Base-by-base conservation (phyloP, 2,113 vertebrate genomes). In the Peromyscus polionotus region DNA sequence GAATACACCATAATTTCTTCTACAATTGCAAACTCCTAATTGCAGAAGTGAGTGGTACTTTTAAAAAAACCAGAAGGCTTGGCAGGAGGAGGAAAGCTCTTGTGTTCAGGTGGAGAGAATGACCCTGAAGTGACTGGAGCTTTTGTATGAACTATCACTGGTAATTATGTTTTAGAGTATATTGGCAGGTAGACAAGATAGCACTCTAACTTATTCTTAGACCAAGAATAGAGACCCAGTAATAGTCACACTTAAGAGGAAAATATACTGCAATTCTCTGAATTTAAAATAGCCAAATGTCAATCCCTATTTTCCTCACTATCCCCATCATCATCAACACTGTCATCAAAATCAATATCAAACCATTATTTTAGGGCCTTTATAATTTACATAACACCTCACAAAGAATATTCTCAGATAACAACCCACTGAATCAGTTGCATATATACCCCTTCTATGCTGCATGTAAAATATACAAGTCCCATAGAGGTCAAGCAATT, bases 311-410 rank as follows among this genome's bases (percentile, higher is more conserved):
- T 91, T 96, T 88, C 85, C 36, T 70, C 48, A 67, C 48, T 81
- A 3, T 57, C 68, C 54, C 73, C n/a, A 36, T 70, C 61, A 77
- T 68, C 76, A 61, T 59, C 11, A 31, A 26, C 7, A 57, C 28
- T 68, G 42, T 68, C 24, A 68, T 87, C 42, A 51, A 24, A 17
- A 70, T 88, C 75, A 61, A 67, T 24, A 51, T 90, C 33, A 72
- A 81, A 77, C 36, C 61, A 95, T 48, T 77, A 94, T 81, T 95
- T 95, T 76, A 77, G 24, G 19, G 2, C 0, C 77, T 12, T 68
- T 54, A 65, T 92, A 33, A 88, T 72, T 93, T 93, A 42, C 11
- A 95, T 93, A 90, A 28, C 22, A 68, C 42, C 72, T 97, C 93
- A 26, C 54, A 92, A 87, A 87, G 39, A 94, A 59, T 45, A 0